These are phyloP conservation scores for Ciconia stormi DNA, from an alignment of 2,113 vertebrate species.

Conservation along the genomic window DNA sequence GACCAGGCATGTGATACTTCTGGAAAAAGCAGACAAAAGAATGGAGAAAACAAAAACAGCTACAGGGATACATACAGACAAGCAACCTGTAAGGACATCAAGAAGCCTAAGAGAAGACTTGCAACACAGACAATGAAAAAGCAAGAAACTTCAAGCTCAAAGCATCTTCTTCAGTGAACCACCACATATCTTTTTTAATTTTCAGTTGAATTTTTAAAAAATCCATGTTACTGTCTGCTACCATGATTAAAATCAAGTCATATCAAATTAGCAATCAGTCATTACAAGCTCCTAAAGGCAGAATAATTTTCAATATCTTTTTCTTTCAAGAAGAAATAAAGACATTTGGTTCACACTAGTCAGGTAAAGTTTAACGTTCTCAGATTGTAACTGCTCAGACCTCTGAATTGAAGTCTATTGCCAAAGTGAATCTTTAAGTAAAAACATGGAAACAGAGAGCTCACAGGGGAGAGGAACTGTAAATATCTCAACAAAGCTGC, in stretches of 20 bases:
- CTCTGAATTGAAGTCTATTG: background rate
- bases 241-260: background rate
- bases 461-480: background rate
- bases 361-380: background rate
- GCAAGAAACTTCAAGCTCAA: background rate
- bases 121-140: background rate
- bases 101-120: background rate
- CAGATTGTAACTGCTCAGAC: background rate
- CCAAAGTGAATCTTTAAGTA: background rate
- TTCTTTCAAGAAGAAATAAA: background rate
- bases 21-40: background rate
- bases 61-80: background rate
- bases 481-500: background rate
- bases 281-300: background rate
- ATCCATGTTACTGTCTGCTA: rapidly evolving
- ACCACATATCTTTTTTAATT: background rate
- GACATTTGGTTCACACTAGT: background rate
- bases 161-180: background rate
- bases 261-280: background rate
- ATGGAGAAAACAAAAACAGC: background rate
- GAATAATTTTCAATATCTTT: background rate
- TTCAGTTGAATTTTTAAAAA: background rate
- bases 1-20: background rate
- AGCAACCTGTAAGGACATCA: background rate
- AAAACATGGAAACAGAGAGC: background rate